Evolutionary conservation across 1,140 invertebrate species (phyloP).

Genomic region (Pseudomyrmex sp.): DNA sequence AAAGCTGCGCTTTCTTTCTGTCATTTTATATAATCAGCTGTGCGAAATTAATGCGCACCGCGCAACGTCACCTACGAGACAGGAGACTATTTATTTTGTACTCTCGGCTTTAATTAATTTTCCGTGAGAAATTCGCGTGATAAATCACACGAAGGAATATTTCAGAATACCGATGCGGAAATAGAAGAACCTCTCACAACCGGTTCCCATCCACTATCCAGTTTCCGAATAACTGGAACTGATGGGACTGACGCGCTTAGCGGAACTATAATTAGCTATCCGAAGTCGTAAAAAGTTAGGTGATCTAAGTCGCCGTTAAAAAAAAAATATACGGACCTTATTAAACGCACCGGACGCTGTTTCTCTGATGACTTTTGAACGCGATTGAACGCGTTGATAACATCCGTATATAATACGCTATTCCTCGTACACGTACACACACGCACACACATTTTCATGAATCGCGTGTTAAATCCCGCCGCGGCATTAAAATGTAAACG

Average conservation of each 20-base stretch:
- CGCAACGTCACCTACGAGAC: neutral
- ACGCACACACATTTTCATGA: constrained; percentile 4
- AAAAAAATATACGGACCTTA: constrained; percentile 12
- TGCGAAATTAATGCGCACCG: constrained; percentile 19
- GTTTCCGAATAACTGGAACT: constrained; percentile 38
- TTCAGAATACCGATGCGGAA: constrained; percentile 12
- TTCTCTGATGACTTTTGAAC: neutral
- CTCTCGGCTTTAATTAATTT: constrained; percentile 11
- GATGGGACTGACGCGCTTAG: constrained; percentile 11
- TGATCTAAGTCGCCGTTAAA: constrained; percentile 33
- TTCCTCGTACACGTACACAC: too few species aligned
- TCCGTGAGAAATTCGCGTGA: neutral
- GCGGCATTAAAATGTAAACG: constrained; percentile 44
- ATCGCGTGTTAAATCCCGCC: constrained; percentile 6
- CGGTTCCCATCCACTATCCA: constrained; percentile 24
- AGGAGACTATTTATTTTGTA: neutral
- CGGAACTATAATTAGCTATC: constrained; percentile 39
- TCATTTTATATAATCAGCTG: constrained; percentile 11
- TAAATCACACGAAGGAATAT: neutral
- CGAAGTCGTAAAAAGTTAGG: constrained; percentile 13
- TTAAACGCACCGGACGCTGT: constrained; percentile 26
- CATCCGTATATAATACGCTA: neutral
- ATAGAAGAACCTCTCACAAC: neutral
- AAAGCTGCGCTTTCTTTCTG: neutral
- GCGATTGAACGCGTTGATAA: constrained; percentile 46